phyloP scores from a whole-genome alignment of 2,888 invertebrate species.

The Teinopalpus imperialis region DNA sequence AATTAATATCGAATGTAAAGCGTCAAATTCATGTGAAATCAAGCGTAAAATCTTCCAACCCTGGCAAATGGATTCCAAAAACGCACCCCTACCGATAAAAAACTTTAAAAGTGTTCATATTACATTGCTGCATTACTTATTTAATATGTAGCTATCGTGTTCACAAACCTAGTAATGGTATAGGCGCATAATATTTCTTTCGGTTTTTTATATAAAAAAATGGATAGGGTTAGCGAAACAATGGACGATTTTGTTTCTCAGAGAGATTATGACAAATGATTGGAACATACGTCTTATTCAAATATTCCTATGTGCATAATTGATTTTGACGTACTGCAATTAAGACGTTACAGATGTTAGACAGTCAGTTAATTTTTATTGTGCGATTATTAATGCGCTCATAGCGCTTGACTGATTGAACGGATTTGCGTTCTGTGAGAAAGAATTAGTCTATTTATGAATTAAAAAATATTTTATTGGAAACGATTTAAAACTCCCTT shows the following conservation, averaged over 20 bases:
- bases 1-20: slow-evolving; percentile 46
- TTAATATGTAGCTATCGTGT: neutral
- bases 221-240: slow-evolving; percentile 31
- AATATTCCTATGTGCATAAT: slow-evolving; percentile 64
- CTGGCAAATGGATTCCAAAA: slow-evolving; percentile 29
- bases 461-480: too few relatives aligned
- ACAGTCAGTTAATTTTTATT: slow-evolving; percentile 53
- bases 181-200: neutral
- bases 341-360: slow-evolving; percentile 54
- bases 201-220: neutral
- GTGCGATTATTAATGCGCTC: slow-evolving; percentile 56
- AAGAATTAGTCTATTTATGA: too few relatives aligned
- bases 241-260: slow-evolving; percentile 31
- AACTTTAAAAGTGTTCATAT: slow-evolving; percentile 25
- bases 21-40: slow-evolving; percentile 47
- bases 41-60: slow-evolving; percentile 48
- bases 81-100: slow-evolving; percentile 12
- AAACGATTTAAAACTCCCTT: too few relatives aligned
- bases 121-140: slow-evolving; percentile 7
- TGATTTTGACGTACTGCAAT: slow-evolving; percentile 67
- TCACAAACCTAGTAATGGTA: slow-evolving; percentile 1
- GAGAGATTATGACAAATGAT: slow-evolving; percentile 47
- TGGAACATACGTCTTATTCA: slow-evolving; percentile 66
- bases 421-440: slow-evolving; percentile 30
- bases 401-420: slow-evolving; percentile 54